Conservation (phyloP, 2,888 invertebrate genomes). For the Branchinecta sandiegonensis region DNA sequence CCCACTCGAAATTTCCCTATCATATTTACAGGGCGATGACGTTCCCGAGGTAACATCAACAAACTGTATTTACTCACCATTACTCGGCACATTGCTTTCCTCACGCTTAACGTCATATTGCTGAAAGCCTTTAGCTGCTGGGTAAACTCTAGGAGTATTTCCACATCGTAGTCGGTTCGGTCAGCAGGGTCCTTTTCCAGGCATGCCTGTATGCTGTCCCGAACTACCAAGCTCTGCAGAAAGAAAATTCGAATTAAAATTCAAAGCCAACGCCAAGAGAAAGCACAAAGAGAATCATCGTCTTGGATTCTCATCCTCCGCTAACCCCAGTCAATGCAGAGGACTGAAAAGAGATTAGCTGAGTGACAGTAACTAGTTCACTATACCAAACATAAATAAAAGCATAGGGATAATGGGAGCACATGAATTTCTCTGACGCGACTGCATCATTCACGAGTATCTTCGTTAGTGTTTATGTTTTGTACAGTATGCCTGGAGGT, state of each 20-base stretch:
- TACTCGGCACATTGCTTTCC: conserved; percentile 81
- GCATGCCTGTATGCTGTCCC: conserved; percentile 92
- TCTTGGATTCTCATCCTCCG: neutral
- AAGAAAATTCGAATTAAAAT: conserved; percentile 14
- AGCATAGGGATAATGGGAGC: conserved; percentile 21
- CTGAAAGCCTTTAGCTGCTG: conserved; percentile 96
- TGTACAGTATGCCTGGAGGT: too few species aligned
- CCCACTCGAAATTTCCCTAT: too few species aligned
- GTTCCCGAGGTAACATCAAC: too few species aligned
- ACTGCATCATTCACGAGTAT: too few species aligned
- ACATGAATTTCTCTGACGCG: too few species aligned
- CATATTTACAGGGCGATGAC: too few species aligned
- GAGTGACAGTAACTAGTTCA: conserved; percentile 14
- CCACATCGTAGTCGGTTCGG: conserved; percentile 87
- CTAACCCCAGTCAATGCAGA: too few species aligned
- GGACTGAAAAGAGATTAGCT: neutral
- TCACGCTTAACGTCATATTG: conserved; percentile 87
- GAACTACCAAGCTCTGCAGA: conserved; percentile 61
- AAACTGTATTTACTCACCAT: conserved; percentile 47
- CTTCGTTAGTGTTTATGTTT: too few species aligned
- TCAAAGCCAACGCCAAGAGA: conserved; percentile 17
- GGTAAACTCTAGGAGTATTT: conserved; percentile 87
- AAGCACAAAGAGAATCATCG: conserved; percentile 16
- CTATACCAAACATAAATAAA: neutral
- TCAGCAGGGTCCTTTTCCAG: conserved; percentile 93